Evolutionary conservation across 2,888 invertebrate species (phyloP), one percentile per base, ranked within the genome.

Genomic region (Ypsolopha sequella): DNA sequence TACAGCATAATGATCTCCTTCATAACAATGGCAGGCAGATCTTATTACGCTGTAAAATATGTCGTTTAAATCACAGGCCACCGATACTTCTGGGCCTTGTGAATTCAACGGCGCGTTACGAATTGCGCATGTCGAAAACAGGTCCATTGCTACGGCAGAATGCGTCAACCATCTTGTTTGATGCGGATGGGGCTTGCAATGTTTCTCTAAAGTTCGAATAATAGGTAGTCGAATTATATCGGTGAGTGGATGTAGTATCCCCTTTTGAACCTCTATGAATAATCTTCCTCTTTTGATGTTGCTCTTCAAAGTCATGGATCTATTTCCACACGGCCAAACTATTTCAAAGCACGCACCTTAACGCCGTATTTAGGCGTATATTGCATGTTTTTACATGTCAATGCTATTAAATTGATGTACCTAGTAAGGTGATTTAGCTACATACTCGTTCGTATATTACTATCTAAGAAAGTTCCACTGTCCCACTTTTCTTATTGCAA

Each of bases 161-260:
- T 80, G 78, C 78, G 79, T 67, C 78, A 73, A 68, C 65, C 64
- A 58, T 62, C 60, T 56, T 62, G 53, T 62, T 68, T 68, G 65
- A 71, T 66, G 58, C 62, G 61, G 70, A 69, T 66, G 63, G 63
- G 60, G 61, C 58, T 62, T 65, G 58, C 62, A 61, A 70, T 68
- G 53, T 61, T 59, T 57, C 54, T n/a, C n/a, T n/a, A 49, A 56
- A 54, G 54, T 58, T 38, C 53, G 62, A 61, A 57, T 24, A 14
- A 62, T 60, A 63, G 75, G 76, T 77, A 66, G 24, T 24, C 24
- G 24, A 24, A 24, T 24, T 24, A 24, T 24, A 61, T 60, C 64
- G 75, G 76, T 77, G 66, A 76, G 79, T 78, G 59, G 58, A 68
- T 66, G 66, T 76, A 73, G 70, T 65, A 59, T 56, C 61, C 68